A percentile compares a stretch with the other conserved stretches of the same genome.
Conservation (phyloP, 1,140 invertebrate genomes). For the Panagrolaimus sp. region DNA sequence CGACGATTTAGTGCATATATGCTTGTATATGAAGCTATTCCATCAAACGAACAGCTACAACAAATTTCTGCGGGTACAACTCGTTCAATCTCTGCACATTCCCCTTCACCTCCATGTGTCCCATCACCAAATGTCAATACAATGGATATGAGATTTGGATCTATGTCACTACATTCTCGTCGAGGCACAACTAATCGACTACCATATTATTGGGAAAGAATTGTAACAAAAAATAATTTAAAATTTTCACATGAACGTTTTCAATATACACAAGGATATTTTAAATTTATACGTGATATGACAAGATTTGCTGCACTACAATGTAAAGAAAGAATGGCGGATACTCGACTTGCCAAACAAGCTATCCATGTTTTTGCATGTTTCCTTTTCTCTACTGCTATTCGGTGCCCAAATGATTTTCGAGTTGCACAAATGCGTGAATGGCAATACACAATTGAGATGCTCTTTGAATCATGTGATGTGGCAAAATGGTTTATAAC, state of each 20-base stretch:
- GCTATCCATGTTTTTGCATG: not conserved
- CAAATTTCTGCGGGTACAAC: not conserved
- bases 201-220: constrained; percentile 3
- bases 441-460: not conserved
- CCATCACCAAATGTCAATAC: constrained; percentile 2
- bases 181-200: not conserved
- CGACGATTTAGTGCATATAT: constrained; percentile 98
- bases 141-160: constrained; percentile 12
- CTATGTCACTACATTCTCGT: not conserved
- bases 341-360: not conserved
- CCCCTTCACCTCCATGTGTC: not conserved
- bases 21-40: constrained; percentile 66
- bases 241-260: constrained; percentile 9
- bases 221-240: constrained; percentile 5
- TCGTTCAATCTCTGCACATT: not conserved
- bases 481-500: not conserved
- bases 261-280: constrained; percentile 1
- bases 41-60: not conserved
- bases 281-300: constrained; percentile 10
- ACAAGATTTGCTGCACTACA: not conserved
- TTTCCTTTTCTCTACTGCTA: not conserved
- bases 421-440: not conserved
- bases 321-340: not conserved
- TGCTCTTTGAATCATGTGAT: not conserved
- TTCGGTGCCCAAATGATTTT: not conserved